These are phyloP conservation scores for Arvicanthis niloticus DNA, from an alignment of 2,113 vertebrate genomes.

Conservation along the genomic window DNA sequence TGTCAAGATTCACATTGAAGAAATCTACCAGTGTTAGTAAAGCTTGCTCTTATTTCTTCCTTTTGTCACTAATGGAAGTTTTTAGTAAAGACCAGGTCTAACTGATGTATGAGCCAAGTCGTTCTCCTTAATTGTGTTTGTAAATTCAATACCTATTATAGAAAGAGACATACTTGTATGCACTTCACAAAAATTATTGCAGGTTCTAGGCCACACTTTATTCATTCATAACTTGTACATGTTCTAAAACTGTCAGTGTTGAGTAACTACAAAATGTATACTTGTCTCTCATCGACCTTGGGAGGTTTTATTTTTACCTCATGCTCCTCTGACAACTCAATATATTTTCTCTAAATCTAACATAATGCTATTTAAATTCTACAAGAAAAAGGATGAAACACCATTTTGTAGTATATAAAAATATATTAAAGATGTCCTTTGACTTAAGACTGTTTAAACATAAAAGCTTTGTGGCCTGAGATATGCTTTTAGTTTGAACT, in stretches of 20 bases:
- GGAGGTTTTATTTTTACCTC: not conserved
- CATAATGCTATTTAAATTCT: not conserved
- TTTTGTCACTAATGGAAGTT: slow-evolving; percentile 78
- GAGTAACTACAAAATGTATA: slow-evolving; percentile 48
- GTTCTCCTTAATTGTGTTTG: slow-evolving; percentile 79
- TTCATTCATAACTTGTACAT: slow-evolving; percentile 65
- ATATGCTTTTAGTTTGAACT: not conserved
- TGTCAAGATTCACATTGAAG: not conserved
- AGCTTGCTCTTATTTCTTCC: slow-evolving; percentile 68
- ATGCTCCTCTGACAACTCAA: not conserved
- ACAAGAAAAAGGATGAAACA: not conserved
- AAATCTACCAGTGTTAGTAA: slow-evolving; percentile 25
- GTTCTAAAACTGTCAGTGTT: slow-evolving; percentile 61
- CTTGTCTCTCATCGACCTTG: not conserved
- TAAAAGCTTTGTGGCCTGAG: not conserved
- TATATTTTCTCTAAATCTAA: slow-evolving; percentile 45
- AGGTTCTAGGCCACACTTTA: slow-evolving; percentile 61
- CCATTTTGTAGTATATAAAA: not conserved
- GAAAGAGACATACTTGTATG: slow-evolving; percentile 72
- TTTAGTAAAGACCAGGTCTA: slow-evolving; percentile 76
- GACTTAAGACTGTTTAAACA: not conserved
- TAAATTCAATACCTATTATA: slow-evolving; percentile 81
- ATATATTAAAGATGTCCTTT: not conserved
- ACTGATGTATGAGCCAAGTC: slow-evolving; percentile 72
- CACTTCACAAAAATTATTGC: slow-evolving; percentile 74